Base-by-base conservation (phyloP, 2,888 invertebrate species). In the Synergus japonicus region DNA sequence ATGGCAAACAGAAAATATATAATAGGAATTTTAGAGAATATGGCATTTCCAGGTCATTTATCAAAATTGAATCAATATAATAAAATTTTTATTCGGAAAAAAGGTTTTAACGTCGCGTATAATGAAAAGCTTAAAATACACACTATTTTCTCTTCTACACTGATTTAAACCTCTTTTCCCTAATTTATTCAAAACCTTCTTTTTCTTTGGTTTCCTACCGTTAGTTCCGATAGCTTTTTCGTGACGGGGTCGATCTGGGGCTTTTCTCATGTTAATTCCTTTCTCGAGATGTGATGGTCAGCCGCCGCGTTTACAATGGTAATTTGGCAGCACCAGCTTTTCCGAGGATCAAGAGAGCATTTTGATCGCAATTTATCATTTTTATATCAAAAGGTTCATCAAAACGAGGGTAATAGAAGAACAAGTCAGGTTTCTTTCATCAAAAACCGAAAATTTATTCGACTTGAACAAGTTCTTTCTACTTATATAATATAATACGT, bases 241-340 rank as follows among this genome's bases (percentile, higher is more conserved):
- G 49, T 73, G 81, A 78, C 79, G 76, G 65, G 65, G 29, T 63
- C 29, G 73, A 73, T 77, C 79, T 54, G 80, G 80, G 81, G 80
- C 82, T 80, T 85, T 85, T 86, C 83, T 85, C 81, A 86, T 86
- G 85, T 84, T 86, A 86, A 85, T 85, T 78, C 78, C 80, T 78
- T 79, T 78, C 79, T 78, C 78, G 76, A 80, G 81, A 80, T 77
- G 80, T 73, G 80, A 79, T 79, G 84, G 83, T 80, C 83, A 81
- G 67, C 81, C 29, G 79, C 73, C 54, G 79, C 78, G 84, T 86
- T 85, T 86, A 84, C 83, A 84, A 83, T 84, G 84, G 78, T 85
- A 85, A 86, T 84, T 76, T 80, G 43, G 78, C 64, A 79, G 76
- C 64, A 15, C 29, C 29, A 65, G 58, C 43, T 76, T 81, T 79